Evolutionary conservation across 2,113 vertebrate species (phyloP), one percentile per base, ranked within the genome.

Genomic region (Hymenochirus boettgeri): DNA sequence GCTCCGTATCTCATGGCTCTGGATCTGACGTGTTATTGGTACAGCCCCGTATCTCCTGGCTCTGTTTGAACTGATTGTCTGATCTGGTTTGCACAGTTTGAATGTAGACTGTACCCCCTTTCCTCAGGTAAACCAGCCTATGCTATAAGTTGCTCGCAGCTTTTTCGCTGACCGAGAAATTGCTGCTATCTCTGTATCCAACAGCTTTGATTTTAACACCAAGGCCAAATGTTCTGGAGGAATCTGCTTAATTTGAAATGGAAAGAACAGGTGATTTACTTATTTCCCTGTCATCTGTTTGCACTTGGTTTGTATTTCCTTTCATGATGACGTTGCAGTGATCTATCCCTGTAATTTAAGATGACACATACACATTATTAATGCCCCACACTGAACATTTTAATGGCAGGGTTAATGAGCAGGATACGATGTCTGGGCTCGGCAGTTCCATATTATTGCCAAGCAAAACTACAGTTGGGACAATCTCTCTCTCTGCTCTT

Each of bases 261-360:
- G 7, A 29, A 57, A 18, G 12, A 57, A 23, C 54, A 57, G 54
- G 54, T 57, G 54, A 57, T 37, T 35, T 4, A n/a, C 29, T 54
- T 11, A 54, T 54, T 18, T 18, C 15, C 25, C 7, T 12, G 26
- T 29, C 17, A 54, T 8, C 26, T 18, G 52, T 54, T 25, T 27
- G 26, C 17, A 33, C 8, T 22, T 35, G 19, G 29, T 3, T 35
- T 11, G 3, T 31, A 57, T 33, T 57, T 11, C 6, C 15, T 17
- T 31, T 7, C n/a, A 7, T 25, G 1, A 17, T 42, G 39, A 42
- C 39, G 39, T 42, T 42, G 39, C 17, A 5, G 6, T 18, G 39
- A 13, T n/a, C 39, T 42, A n/a, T 42, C n/a, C 13, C 39, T 42
- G 17, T 42, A 18, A 42, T 42, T 42, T 42, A 42, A 42, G 39